Evolutionary conservation across 2,888 invertebrate genomes (phyloP).

Genomic region (Pimpla rufipes): DNA sequence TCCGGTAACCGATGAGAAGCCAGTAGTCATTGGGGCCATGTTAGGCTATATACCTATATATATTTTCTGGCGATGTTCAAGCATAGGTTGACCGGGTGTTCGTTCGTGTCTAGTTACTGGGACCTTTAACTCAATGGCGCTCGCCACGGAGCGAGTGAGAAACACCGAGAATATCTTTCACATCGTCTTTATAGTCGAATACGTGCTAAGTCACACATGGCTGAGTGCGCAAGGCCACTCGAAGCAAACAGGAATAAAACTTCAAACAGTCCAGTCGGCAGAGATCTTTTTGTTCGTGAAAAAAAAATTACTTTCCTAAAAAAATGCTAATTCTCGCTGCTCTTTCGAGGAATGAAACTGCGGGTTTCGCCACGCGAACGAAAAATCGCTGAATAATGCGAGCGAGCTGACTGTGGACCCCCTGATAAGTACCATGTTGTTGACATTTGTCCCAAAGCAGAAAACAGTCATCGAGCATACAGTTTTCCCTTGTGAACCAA

Average conservation of each 20-base stretch:
- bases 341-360: not conserved
- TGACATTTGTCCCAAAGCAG: not conserved
- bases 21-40: not conserved
- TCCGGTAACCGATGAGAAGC: not conserved
- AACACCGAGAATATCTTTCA: not conserved
- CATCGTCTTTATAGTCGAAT: constrained; percentile 69
- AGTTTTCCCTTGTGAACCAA: too few species aligned
- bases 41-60: not conserved
- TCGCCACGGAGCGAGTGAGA: not conserved
- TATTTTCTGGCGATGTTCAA: not conserved
- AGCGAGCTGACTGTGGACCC: not conserved
- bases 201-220: constrained; percentile 70
- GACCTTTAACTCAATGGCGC: not conserved
- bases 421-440: not conserved
- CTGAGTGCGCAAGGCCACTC: constrained; percentile 68
- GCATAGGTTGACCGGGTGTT: not conserved
- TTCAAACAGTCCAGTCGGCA: not conserved
- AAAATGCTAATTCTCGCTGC: not conserved
- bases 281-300: not conserved
- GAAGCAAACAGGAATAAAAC: constrained; percentile 30
- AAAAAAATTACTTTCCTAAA: not conserved
- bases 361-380: not conserved
- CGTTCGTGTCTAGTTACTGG: not conserved
- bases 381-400: not conserved
- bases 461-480: not conserved